These are phyloP conservation scores for Coendou prehensilis DNA, from an alignment of 2,797 vertebrate species.

Conservation along the genomic window DNA sequence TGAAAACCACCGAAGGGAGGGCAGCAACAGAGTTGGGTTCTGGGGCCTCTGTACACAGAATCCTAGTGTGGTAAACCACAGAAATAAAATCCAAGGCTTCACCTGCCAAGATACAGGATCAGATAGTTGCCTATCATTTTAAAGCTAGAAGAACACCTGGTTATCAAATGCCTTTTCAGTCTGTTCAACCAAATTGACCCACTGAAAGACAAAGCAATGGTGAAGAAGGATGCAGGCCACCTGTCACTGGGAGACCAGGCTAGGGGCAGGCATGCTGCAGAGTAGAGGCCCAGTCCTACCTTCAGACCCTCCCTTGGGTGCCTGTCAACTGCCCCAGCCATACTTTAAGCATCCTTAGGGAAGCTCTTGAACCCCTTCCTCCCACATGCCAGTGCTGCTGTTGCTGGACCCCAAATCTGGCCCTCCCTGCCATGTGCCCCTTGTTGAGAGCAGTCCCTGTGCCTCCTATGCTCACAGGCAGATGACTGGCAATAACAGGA, in stretches of 20 bases:
- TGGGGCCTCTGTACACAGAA: neutral
- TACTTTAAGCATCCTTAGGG: neutral
- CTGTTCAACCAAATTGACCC: neutral
- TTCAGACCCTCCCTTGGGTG: neutral
- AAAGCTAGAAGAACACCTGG: neutral
- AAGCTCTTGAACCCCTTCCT: neutral
- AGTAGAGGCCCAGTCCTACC: neutral
- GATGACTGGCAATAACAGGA: neutral
- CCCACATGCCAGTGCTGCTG: neutral
- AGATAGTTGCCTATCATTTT: neutral
- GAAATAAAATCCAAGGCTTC: neutral
- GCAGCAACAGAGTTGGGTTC: fast-evolving
- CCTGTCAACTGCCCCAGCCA: neutral
- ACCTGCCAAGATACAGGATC: neutral
- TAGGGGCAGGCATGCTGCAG: neutral
- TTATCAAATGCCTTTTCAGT: neutral
- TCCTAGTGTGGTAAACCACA: neutral
- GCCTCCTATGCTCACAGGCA: neutral
- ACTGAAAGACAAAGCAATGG: neutral
- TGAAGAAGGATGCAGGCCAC: neutral
- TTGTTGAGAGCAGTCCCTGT: neutral
- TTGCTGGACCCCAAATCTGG: neutral
- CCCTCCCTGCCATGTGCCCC: neutral
- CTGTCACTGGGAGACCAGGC: neutral
- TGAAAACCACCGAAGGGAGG: neutral